These are phyloP conservation scores for Eulithis prunata DNA, from an alignment of 2,888 invertebrate genomes.

Conservation along the genomic window DNA sequence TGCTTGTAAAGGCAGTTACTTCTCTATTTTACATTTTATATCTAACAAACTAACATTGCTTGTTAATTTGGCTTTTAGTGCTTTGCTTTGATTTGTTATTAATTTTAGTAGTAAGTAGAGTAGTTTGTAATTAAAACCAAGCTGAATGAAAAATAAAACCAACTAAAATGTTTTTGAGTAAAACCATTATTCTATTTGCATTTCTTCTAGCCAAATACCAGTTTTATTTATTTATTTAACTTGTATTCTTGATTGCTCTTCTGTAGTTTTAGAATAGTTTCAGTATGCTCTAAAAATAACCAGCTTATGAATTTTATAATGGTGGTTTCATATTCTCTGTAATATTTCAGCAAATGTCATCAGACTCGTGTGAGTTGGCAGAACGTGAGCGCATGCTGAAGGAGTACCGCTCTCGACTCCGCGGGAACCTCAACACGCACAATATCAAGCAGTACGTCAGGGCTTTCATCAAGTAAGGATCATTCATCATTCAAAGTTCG, in stretches of 20 bases:
- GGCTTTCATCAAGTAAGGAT: slow-evolving; percentile 91
- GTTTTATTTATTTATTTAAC: too few relatives aligned
- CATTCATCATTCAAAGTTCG: too few relatives aligned
- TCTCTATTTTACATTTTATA: slow-evolving; percentile 24
- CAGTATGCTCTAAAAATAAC: too few relatives aligned
- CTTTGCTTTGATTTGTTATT: slow-evolving; percentile 20
- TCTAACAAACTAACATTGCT: slow-evolving; percentile 45
- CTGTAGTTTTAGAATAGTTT: too few relatives aligned
- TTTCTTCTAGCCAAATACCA: too few relatives aligned
- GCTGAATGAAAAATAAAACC: neutral
- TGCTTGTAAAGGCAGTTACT: slow-evolving; percentile 1
- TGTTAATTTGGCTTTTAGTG: slow-evolving; percentile 31
- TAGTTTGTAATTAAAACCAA: slow-evolving; percentile 15
- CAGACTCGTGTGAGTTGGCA: slow-evolving; percentile 70
- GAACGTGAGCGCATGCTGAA: slow-evolving; percentile 90
- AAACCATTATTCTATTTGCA: too few relatives aligned
- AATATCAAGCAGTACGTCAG: slow-evolving; percentile 93
- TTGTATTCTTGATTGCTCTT: too few relatives aligned
- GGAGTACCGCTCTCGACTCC: slow-evolving; percentile 90
- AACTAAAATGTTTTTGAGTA: too few relatives aligned
- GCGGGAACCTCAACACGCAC: slow-evolving; percentile 90
- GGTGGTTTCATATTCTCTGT: slow-evolving; percentile 8
- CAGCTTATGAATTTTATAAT: neutral
- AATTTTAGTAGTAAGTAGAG: neutral
- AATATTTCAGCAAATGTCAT: slow-evolving; percentile 68